phyloP scores from a whole-genome alignment of 1,140 invertebrate genomes.

The Potamilus streckersoni region DNA sequence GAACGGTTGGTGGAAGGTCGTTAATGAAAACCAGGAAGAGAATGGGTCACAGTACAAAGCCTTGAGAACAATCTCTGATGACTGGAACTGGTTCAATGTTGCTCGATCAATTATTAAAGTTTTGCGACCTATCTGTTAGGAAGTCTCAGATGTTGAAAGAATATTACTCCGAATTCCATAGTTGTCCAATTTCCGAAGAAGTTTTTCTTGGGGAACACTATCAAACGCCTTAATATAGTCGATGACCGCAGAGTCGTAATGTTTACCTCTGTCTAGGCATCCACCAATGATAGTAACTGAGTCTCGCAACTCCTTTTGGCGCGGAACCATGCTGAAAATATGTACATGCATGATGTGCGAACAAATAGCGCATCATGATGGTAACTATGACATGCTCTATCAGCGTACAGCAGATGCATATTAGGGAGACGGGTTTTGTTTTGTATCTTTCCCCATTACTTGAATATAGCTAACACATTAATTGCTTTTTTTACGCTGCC shows the following conservation, averaged over 20 bases:
- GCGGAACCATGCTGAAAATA: constrained; percentile 30
- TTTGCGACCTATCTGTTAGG: too few relatives aligned
- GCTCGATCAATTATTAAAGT: too few relatives aligned
- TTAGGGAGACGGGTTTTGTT: constrained; percentile 20
- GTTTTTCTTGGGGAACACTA: constrained; percentile 9
- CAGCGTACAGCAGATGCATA: constrained; percentile 30
- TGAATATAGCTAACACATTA: constrained; percentile 15
- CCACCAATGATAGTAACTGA: constrained; percentile 16
- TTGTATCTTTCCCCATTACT: constrained; percentile 22
- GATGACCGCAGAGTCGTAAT: constrained; percentile 4
- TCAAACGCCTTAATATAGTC: constrained; percentile 22
- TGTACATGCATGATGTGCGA: constrained; percentile 15
- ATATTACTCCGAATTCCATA: constrained; percentile 6
- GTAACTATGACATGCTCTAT: constrained; percentile 23
- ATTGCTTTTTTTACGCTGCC: constrained; percentile 8
- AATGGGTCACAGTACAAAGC: too few relatives aligned
- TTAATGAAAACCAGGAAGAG: too few relatives aligned
- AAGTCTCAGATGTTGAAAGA: too few relatives aligned
- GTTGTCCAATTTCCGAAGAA: constrained; percentile 28
- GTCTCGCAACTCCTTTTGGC: constrained; percentile 14
- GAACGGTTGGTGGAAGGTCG: too few relatives aligned
- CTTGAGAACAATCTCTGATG: too few relatives aligned
- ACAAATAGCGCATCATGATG: constrained; percentile 21
- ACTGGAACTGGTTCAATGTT: too few relatives aligned
- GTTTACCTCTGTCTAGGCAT: neutral